phyloP scores from a whole-genome alignment of 2,888 invertebrate species.

The Drosophila kanekoi region DNA sequence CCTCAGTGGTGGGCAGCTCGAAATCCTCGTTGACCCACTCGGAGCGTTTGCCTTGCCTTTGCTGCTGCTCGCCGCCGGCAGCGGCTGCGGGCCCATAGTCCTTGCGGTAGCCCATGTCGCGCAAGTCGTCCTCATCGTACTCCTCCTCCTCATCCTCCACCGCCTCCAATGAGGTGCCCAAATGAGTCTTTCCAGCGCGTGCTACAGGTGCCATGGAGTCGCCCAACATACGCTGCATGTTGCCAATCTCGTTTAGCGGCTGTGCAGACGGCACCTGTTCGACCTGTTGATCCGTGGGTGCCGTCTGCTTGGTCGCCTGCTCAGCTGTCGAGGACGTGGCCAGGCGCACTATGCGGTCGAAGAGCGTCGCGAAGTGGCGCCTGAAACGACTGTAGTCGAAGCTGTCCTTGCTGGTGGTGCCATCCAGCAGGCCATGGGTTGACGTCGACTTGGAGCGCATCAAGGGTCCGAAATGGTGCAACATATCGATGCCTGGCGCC shows the following conservation, averaged over 20 bases:
- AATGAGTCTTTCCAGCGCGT: conserved; percentile 20
- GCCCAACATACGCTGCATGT: conserved; percentile 64
- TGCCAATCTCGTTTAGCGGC: conserved; percentile 56
- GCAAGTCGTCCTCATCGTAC: conserved; percentile 80
- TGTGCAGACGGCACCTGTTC: conserved; percentile 5
- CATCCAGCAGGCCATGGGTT: conserved; percentile 63
- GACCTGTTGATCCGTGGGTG: neutral
- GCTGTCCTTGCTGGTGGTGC: conserved; percentile 58
- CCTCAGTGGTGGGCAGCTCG: conserved; percentile 81
- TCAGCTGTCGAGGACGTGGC: conserved; percentile 58
- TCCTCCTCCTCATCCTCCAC: conserved; percentile 82
- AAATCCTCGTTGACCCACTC: conserved; percentile 82
- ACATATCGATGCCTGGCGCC: conserved; percentile 84
- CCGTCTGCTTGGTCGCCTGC: conserved; percentile 3
- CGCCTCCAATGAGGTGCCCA: conserved; percentile 73
- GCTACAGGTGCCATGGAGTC: conserved; percentile 22
- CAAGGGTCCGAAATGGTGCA: conserved; percentile 83
- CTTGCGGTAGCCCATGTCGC: conserved; percentile 78
- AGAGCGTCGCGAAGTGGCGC: conserved; percentile 81
- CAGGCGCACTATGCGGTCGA: conserved; percentile 82
- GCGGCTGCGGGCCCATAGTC: conserved; percentile 59
- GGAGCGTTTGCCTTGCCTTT: conserved; percentile 49
- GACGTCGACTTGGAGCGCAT: conserved; percentile 76
- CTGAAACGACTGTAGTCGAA: conserved; percentile 83
- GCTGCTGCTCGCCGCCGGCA: conserved; percentile 9